Conservation (phyloP, 2,797 vertebrate species). For the Numenius phaeopus region DNA sequence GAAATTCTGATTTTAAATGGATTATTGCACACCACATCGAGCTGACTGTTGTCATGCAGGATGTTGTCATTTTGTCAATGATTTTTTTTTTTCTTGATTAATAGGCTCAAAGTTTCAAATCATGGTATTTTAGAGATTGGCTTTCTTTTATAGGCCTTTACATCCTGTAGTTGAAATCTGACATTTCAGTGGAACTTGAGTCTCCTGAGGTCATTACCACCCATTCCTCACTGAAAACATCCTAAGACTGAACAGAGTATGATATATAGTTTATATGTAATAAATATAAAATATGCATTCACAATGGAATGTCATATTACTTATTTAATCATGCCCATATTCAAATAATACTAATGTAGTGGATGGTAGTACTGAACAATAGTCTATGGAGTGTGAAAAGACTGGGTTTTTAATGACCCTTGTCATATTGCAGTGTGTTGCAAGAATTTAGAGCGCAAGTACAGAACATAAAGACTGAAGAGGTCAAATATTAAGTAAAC, state of each 20-base stretch:
- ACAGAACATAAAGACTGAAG: not conserved
- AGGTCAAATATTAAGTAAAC: not conserved
- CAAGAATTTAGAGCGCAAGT: not conserved
- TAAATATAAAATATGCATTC: not conserved
- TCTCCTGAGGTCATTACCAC: not conserved
- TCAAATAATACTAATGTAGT: not conserved
- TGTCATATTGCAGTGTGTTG: not conserved
- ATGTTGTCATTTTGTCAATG: not conserved
- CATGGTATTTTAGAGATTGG: not conserved
- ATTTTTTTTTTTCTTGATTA: not conserved
- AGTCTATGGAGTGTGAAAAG: not conserved
- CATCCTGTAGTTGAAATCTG: not conserved
- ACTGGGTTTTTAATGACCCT: not conserved
- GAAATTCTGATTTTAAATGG: conserved; percentile 13
- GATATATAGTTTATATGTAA: not conserved
- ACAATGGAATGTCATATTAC: not conserved
- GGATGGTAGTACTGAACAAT: not conserved
- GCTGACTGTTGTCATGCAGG: not conserved
- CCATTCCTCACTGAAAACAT: not conserved
- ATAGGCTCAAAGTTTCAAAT: not conserved
- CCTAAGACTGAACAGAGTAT: not conserved
- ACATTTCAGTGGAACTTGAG: not conserved
- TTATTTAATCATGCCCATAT: not conserved
- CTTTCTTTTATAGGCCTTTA: not conserved
- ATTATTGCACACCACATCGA: not conserved